Conservation (phyloP, 2,888 invertebrate species). For the Phytoseiulus persimilis region DNA sequence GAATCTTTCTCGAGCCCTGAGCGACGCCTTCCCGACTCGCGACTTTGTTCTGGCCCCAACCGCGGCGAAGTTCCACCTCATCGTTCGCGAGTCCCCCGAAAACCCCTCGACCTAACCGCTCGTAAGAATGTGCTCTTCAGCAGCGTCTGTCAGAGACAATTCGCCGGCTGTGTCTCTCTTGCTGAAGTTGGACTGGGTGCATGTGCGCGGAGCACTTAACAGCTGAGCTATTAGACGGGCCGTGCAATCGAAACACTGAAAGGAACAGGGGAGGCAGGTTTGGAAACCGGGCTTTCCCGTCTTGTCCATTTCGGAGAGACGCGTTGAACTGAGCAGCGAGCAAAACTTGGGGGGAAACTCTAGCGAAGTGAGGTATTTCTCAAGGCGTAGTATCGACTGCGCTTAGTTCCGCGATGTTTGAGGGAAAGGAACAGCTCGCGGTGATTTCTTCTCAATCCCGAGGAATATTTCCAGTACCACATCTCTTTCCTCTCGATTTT, state of each 20-base stretch:
- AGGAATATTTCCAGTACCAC: no score
- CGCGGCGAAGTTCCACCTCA: no score
- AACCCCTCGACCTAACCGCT: not conserved
- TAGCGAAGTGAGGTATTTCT: no score
- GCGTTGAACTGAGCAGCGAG: no score
- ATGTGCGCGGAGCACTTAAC: not conserved
- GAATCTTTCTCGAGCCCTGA: not conserved
- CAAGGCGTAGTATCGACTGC: no score
- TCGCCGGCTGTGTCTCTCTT: not conserved
- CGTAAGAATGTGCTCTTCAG: not conserved
- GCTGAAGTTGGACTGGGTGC: not conserved
- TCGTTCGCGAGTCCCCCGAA: not conserved
- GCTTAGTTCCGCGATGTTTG: not conserved
- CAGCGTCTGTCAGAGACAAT: not conserved
- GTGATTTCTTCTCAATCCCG: no score
- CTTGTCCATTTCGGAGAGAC: no score
- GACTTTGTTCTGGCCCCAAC: not conserved
- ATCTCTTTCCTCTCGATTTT: no score
- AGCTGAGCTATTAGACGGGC: not conserved
- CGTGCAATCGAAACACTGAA: not conserved
- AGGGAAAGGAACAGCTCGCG: no score
- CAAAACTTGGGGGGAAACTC: no score
- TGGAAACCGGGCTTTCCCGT: no score
- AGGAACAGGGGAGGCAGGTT: not conserved
- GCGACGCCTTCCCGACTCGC: not conserved